Percentiles rank a stretch among this genome's conserved stretches.
Conservation (phyloP, 2,113 vertebrate species). For the Eublepharis macularius region DNA sequence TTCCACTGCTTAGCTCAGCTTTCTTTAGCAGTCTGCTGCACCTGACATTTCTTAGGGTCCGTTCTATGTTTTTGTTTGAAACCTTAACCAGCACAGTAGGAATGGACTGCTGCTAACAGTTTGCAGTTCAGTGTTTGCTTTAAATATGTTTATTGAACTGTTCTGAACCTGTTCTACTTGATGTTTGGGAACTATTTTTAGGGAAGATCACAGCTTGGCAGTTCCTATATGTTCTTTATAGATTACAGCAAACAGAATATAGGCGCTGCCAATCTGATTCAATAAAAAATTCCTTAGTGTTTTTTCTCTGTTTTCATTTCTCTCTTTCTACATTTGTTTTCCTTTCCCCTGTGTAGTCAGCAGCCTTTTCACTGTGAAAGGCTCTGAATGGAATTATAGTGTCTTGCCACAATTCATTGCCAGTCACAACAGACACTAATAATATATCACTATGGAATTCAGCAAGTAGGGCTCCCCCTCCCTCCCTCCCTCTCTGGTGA, state of each 20-base stretch:
- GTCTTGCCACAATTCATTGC: background rate
- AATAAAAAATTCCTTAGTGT: background rate
- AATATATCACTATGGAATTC: accelerated
- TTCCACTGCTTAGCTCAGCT: too few relatives aligned
- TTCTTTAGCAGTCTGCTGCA: too few relatives aligned
- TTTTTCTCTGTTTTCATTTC: background rate
- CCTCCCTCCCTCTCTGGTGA: too few relatives aligned
- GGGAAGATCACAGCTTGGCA: background rate
- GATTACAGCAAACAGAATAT: background rate
- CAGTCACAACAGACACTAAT: background rate
- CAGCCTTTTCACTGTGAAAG: background rate
- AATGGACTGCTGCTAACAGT: constrained; percentile 41
- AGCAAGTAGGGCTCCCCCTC: background rate
- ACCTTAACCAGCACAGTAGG: background rate
- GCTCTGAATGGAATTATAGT: accelerated
- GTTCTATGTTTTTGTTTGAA: too few relatives aligned
- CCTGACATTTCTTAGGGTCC: too few relatives aligned
- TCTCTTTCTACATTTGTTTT: background rate
- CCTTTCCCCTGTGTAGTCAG: accelerated
- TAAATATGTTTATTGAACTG: background rate
- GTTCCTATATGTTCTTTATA: background rate
- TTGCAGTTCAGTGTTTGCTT: constrained; percentile 46
- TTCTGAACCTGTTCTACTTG: constrained; percentile 45
- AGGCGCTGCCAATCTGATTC: background rate
- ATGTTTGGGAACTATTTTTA: constrained; percentile 26